Percentiles rank a stretch among this genome's conserved stretches.
These are phyloP conservation scores for Camelus bactrianus DNA, from an alignment of 2,113 vertebrate species.

Conservation along the genomic window DNA sequence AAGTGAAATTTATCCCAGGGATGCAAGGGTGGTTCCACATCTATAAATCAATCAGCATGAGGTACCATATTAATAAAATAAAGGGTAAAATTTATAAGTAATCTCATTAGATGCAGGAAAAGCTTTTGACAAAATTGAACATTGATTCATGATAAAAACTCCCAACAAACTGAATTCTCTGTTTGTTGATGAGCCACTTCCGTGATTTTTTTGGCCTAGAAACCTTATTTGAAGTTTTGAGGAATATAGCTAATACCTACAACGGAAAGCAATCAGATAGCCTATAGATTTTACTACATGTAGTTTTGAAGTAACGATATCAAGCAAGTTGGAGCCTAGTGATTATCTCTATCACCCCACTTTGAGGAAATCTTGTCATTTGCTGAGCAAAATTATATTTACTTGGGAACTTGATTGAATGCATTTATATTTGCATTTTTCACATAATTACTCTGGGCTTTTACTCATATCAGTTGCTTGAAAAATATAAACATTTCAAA, in stretches of 20 bases:
- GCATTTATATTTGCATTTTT: neutral
- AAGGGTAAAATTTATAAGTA: neutral
- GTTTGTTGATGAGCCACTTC: neutral
- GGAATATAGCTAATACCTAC: neutral
- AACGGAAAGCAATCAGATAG: neutral
- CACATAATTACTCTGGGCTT: neutral
- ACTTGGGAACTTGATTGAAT: neutral
- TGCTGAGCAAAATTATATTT: slow-evolving; percentile 23
- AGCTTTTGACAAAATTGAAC: neutral
- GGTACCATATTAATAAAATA: neutral
- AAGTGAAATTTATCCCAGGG: neutral
- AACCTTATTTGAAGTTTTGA: neutral
- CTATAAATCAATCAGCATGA: neutral
- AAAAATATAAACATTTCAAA: slow-evolving; percentile 6
- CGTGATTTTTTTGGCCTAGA: neutral
- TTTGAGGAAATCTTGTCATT: neutral
- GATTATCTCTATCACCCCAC: neutral
- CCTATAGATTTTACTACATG: neutral
- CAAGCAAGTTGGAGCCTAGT: neutral
- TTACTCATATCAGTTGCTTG: neutral
- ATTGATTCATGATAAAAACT: neutral
- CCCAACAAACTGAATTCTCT: neutral
- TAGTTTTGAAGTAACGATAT: neutral
- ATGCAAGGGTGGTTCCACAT: neutral
- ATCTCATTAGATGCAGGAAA: neutral